Base-by-base conservation (phyloP, 2,113 vertebrate species). In the Accipiter virgatus region DNA sequence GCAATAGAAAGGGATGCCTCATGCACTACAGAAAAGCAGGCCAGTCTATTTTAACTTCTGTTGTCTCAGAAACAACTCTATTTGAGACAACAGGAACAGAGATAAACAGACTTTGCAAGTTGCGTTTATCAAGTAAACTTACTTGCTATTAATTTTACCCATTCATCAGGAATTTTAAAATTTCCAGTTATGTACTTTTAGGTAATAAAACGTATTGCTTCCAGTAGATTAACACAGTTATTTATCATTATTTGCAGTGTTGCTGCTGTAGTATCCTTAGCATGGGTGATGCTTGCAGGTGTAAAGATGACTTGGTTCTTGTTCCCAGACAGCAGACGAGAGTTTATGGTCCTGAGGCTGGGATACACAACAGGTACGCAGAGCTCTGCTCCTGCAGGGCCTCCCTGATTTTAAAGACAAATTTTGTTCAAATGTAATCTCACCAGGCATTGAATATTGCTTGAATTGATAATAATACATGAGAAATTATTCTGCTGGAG, bases 321-420 rank as follows among this genome's bases (percentile, higher is more conserved):
- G 22, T 22, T 80, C 42, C 81, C 42, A 61, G 45, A 21, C 52
- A 86, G 22, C 55, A 45, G 59, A 29, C 5, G 34, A 40, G 11
- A n/a, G 29, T 53, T 73, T 23, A 11, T 7, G 20, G 21, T 47
- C 50, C 40, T 2, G 8, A 73, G 20, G 34, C 32, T 74, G 68
- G 27, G 36, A 53, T 8, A 31, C 0, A 0, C 14, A 32, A 22
- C 6, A 2, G 36, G 36, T 3, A 20, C 0, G 0, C 17, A 83
- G 27, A 48, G 16, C 36, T 71, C 68, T 58, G 79, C 68, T 81
- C 27, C 81, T 55, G n/a, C 45, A 70, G 25, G 12, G 3, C 40
- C 26, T n/a, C 45, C 23, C 47, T 6, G 4, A 22, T 14, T 65
- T 77, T 56, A 26, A 40, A 73, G 21, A 36, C 26, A 55, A 50